Percentiles rank a stretch among this genome's conserved stretches.
Conservation (phyloP, 2,797 vertebrate species). For the Hemitrygon akajei region DNA sequence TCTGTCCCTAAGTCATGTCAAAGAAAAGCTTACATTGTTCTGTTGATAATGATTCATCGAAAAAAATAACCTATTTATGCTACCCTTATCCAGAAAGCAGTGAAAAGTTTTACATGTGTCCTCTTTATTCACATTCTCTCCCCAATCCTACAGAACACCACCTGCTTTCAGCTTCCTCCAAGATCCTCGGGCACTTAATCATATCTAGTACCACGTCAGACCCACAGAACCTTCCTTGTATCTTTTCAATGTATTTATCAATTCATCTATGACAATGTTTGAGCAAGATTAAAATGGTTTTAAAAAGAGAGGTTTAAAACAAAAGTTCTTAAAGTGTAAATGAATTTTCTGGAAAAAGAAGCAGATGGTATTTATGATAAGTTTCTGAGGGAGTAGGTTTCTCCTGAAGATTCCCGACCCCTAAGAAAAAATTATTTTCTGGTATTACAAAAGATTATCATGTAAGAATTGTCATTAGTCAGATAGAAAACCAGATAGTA, state of each 20-base stretch:
- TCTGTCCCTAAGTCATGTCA: not conserved
- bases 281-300: not conserved
- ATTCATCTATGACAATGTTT: not conserved
- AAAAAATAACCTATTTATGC: too few relatives aligned
- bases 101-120: not conserved
- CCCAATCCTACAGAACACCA: not conserved
- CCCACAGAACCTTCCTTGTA: not conserved
- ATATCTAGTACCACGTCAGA: not conserved
- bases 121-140: too few relatives aligned
- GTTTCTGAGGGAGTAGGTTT: not conserved
- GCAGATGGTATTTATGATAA: not conserved
- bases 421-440: not conserved
- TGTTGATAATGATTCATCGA: not conserved
- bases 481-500: not conserved
- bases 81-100: not conserved
- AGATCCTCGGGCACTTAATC: not conserved
- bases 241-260: not conserved
- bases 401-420: not conserved
- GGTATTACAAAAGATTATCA: not conserved
- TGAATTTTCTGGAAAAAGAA: not conserved
- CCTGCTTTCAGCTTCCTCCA: not conserved
- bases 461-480: not conserved
- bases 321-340: too few relatives aligned
- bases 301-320: not conserved
- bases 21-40: not conserved